These are phyloP conservation scores for Latrodectus geometricus DNA, from an alignment of 1,140 invertebrate genomes.

Conservation along the genomic window DNA sequence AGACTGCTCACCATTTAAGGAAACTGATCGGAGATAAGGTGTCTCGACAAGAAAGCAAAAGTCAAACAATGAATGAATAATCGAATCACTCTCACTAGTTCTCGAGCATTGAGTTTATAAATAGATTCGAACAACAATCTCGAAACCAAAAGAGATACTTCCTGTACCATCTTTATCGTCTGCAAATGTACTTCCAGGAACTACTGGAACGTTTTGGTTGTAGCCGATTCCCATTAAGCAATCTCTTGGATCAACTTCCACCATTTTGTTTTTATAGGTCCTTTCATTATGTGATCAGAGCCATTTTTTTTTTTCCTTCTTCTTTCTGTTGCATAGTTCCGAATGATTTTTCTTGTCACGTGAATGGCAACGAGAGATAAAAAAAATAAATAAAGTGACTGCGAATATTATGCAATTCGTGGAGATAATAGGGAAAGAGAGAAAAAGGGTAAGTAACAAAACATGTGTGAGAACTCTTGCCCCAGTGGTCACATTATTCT, in stretches of 20 bases:
- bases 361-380: conserved; percentile 9
- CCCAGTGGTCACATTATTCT: conserved; percentile 54
- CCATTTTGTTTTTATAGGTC: not conserved
- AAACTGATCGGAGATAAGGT: not conserved
- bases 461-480: conserved; percentile 28
- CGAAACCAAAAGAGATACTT: not conserved
- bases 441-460: conserved; percentile 20
- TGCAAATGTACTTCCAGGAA: not conserved
- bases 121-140: not conserved
- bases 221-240: not conserved
- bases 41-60: not conserved
- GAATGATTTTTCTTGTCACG: not conserved
- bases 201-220: not conserved
- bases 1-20: not conserved
- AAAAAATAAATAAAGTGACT: conserved; percentile 15
- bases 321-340: not conserved
- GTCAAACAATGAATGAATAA: not conserved
- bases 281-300: not conserved
- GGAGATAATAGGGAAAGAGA: not conserved
- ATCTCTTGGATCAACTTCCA: conserved; percentile 2
- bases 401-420: not conserved
- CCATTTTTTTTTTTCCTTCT: not conserved
- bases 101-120: not conserved
- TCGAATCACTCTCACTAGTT: not conserved
- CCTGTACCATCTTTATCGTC: conserved; percentile 10